Evolutionary conservation across 2,888 invertebrate species (phyloP).

Genomic region (Notodonta dromedarius): DNA sequence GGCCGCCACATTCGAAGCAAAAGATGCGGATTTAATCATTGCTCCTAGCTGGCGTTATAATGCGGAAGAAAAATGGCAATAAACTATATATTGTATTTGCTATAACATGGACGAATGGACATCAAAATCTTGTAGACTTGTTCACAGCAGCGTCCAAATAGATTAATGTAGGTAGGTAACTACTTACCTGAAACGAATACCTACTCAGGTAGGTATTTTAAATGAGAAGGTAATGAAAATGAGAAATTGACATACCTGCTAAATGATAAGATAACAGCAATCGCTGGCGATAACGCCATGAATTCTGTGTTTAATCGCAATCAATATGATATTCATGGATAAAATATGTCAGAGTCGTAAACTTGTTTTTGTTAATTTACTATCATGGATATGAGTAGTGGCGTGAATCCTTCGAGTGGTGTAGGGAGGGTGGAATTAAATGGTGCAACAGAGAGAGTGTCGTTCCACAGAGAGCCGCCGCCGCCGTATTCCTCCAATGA

Average conservation of each 20-base stretch:
- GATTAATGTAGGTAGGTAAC: too few species aligned
- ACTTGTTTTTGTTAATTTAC: slow-evolving; percentile 20
- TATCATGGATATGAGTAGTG: slow-evolving; percentile 48
- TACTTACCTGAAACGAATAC: too few species aligned
- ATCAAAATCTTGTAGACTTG: too few species aligned
- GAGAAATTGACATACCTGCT: slow-evolving; percentile 33
- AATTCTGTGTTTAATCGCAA: slow-evolving; percentile 41
- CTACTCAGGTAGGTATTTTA: background rate
- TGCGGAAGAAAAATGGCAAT: too few species aligned
- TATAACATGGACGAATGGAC: too few species aligned
- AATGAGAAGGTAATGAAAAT: slow-evolving; percentile 16
- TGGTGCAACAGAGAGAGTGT: slow-evolving; percentile 40
- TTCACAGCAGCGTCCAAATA: too few species aligned
- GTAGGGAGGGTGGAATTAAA: slow-evolving; percentile 37
- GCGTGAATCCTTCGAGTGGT: slow-evolving; percentile 40
- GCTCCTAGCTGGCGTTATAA: too few species aligned
- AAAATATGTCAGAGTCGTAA: slow-evolving; percentile 23
- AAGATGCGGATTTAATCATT: too few species aligned
- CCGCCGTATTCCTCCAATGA: slow-evolving; percentile 61
- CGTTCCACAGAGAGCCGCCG: slow-evolving; percentile 56
- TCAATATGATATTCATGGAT: slow-evolving; percentile 45
- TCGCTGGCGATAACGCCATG: slow-evolving; percentile 46
- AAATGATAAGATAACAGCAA: slow-evolving; percentile 57
- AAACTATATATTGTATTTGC: too few species aligned
- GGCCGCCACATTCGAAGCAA: too few species aligned